Evolutionary conservation across 2,888 invertebrate genomes (phyloP).

Genomic region (Ectemnius cavifrons): DNA sequence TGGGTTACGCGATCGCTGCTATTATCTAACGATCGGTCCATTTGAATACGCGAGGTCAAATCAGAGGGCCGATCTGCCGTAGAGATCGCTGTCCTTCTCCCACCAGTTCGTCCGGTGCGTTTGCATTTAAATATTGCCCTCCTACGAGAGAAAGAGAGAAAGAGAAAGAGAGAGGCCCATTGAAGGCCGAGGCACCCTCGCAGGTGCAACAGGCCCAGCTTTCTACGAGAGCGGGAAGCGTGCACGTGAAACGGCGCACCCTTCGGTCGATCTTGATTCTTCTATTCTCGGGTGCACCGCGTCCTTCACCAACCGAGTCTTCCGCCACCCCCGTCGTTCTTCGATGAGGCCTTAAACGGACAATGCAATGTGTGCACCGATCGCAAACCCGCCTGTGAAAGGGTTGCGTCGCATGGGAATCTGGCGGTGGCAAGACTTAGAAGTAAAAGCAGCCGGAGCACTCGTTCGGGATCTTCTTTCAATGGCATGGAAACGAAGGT

Average conservation of each 20-base stretch:
- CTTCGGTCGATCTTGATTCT: conserved; percentile 56
- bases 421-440: conserved; percentile 38
- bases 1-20: conserved; percentile 66
- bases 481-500: conserved; percentile 38
- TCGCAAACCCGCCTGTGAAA: conserved; percentile 50
- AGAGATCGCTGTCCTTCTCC: conserved; percentile 36
- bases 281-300: conserved; percentile 55
- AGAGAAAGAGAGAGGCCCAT: conserved; percentile 49
- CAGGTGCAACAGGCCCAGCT: conserved; percentile 64
- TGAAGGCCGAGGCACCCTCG: conserved; percentile 47
- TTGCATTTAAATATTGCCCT: conserved; percentile 75
- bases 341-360: conserved; percentile 46
- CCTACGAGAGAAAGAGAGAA: conserved; percentile 51
- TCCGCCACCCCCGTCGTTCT: conserved; percentile 25
- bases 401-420: conserved; percentile 61
- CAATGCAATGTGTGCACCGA: conserved; percentile 56
- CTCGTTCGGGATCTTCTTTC: conserved; percentile 30
- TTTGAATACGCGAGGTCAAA: conserved; percentile 69
- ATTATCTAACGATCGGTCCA: conserved; percentile 71
- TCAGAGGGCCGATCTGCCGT: conserved; percentile 56
- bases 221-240: conserved; percentile 60
- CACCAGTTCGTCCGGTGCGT: conserved; percentile 24
- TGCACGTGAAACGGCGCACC: conserved; percentile 48
- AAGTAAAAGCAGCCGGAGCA: conserved; percentile 20
- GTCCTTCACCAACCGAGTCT: conserved; percentile 27